Percentiles rank a stretch among this genome's conserved stretches.
These are phyloP conservation scores for Passer montanus DNA, from an alignment of 2,113 vertebrate species.

Conservation along the genomic window DNA sequence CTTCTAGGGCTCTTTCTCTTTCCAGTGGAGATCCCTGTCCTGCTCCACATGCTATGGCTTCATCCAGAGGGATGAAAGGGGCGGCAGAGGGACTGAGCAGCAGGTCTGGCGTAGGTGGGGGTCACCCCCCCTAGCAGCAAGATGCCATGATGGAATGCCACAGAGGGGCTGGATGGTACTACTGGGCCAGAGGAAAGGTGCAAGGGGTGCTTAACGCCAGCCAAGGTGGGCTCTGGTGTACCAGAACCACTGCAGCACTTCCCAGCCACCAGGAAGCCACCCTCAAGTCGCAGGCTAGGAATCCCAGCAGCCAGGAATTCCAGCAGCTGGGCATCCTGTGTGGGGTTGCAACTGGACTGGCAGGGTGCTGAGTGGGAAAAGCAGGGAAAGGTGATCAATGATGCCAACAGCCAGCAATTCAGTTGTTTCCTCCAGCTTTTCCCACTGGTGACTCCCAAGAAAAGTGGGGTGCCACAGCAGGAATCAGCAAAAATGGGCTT, in stretches of 20 bases:
- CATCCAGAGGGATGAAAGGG: neutral
- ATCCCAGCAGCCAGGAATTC: neutral
- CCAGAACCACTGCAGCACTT: neutral
- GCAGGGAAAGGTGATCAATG: neutral
- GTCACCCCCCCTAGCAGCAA: neutral
- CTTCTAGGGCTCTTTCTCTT: neutral
- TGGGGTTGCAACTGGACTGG: neutral
- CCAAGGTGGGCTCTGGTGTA: neutral
- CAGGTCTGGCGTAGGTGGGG: neutral
- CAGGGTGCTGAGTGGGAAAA: neutral
- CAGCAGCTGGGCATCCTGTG: neutral
- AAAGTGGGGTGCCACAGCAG: neutral
- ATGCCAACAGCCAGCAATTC: neutral
- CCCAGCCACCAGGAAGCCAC: neutral
- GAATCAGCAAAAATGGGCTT: neutral
- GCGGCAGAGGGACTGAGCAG: neutral
- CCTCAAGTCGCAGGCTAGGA: neutral
- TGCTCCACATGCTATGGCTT: neutral
- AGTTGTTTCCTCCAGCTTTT: neutral
- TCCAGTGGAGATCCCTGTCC: neutral
- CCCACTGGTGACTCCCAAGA: neutral
- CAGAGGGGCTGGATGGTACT: neutral
- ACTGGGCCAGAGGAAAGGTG: neutral
- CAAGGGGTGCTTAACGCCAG: neutral
- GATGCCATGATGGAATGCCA: neutral